Conservation (phyloP, 1,140 invertebrate species). For the Sycophaga agraensis region DNA sequence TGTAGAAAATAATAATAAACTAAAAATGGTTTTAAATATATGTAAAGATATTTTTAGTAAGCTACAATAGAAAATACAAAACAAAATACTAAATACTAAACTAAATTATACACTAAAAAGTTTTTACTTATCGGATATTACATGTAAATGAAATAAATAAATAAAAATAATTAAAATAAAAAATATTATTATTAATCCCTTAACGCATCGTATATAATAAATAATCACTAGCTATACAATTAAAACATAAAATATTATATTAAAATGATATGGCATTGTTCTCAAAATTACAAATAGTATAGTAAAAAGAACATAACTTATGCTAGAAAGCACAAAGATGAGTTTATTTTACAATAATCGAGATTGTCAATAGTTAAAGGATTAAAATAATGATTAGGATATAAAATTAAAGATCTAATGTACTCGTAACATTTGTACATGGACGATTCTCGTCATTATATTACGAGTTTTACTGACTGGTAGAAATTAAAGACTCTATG, state of each 20-base stretch:
- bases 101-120: background rate
- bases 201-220: background rate
- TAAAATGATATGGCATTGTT: too few species aligned
- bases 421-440: background rate
- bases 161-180: background rate
- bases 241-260: too few species aligned
- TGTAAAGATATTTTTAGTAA: too few species aligned
- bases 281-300: too few species aligned
- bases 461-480: slow-evolving; percentile 22
- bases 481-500: background rate
- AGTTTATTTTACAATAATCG: background rate
- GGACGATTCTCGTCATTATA: slow-evolving; percentile 18
- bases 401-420: background rate
- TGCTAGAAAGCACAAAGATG: background rate
- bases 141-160: background rate
- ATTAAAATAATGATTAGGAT: background rate
- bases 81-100: too few species aligned
- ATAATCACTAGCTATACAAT: too few species aligned
- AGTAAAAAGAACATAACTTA: too few species aligned
- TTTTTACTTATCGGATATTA: too few species aligned
- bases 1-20: background rate
- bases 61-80: background rate
- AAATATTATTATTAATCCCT: slow-evolving; percentile 16
- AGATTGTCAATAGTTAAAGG: slow-evolving; percentile 3
- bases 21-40: background rate